A percentile compares a stretch with the other conserved stretches of the same genome.
These are phyloP conservation scores for Zaprionus davidi DNA, from an alignment of 1,140 invertebrate genomes.

Conservation along the genomic window DNA sequence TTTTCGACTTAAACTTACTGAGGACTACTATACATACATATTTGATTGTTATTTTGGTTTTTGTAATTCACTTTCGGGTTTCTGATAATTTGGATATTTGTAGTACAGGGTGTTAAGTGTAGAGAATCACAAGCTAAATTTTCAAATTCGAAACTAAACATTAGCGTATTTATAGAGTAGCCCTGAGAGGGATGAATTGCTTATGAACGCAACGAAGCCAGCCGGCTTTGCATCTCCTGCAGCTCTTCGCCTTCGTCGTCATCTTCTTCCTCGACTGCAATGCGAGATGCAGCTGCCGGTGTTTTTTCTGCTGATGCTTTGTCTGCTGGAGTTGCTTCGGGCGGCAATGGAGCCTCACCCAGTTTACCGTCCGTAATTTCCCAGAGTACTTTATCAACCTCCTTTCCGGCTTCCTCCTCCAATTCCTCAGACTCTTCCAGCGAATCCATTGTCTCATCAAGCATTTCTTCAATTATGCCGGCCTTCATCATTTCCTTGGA, in stretches of 20 bases:
- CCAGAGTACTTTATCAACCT: conserved; percentile 98
- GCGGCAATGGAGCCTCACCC: conserved; percentile 93
- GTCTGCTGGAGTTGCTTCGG: conserved; percentile 87
- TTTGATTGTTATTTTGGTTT: conserved; percentile 53
- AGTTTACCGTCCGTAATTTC: conserved; percentile 97
- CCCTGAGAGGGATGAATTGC: conserved; percentile 57
- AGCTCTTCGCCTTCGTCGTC: conserved; percentile 85
- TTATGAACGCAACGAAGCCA: conserved; percentile 74
- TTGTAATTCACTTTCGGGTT: conserved; percentile 34
- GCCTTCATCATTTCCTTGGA: conserved; percentile 99
- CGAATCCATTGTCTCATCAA: conserved; percentile 98
- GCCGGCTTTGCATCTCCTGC: conserved; percentile 85
- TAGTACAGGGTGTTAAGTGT: conserved; percentile 35
- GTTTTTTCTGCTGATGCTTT: conserved; percentile 84
- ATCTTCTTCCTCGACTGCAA: conserved; percentile 71
- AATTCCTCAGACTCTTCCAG: conserved; percentile 95
- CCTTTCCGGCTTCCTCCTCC: conserved; percentile 96
- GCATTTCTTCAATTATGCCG: conserved; percentile 99
- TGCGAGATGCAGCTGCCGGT: conserved; percentile 74
- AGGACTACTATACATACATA: conserved; percentile 14
- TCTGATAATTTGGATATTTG: conserved; percentile 35
- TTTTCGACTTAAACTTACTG: conserved; percentile 45
- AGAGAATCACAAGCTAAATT: conserved; percentile 43
- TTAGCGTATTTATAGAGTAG: conserved; percentile 7
- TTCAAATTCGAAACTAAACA: conserved; percentile 34